Evolutionary conservation across 2,113 vertebrate species (phyloP).

Genomic region (Numenius arquata): DNA sequence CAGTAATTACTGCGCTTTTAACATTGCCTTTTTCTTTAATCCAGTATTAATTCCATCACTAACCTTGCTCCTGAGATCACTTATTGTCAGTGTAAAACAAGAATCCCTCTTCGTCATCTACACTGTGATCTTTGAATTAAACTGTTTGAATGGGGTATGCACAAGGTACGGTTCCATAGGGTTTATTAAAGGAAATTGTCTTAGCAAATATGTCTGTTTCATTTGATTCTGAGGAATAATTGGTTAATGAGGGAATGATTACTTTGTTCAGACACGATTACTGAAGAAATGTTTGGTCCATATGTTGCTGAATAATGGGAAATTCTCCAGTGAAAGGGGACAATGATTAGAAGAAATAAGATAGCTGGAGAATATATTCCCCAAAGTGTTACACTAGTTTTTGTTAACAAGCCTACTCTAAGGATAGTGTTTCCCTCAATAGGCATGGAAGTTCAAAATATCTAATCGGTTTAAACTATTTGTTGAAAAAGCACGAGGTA

Average conservation of each 20-base stretch:
- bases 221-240: conserved; percentile 77
- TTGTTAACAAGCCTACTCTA: conserved; percentile 68
- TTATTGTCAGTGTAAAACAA: conserved; percentile 65
- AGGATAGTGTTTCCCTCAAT: conserved; percentile 64
- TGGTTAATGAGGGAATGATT: conserved; percentile 80
- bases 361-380: conserved; percentile 78
- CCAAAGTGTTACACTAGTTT: conserved; percentile 67
- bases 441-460: conserved; percentile 59
- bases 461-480: conserved; percentile 50
- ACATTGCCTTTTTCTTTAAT: background rate
- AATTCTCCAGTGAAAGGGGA: conserved; percentile 73
- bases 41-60: conserved; percentile 10
- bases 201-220: conserved; percentile 72
- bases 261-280: conserved; percentile 80
- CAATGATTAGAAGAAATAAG: conserved; percentile 81
- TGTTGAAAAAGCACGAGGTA: conserved; percentile 49
- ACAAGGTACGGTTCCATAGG: conserved; percentile 61
- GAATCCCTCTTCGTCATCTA: conserved; percentile 25
- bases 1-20: background rate
- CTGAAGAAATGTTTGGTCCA: conserved; percentile 76
- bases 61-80: conserved; percentile 59
- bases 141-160: conserved; percentile 23
- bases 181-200: conserved; percentile 76
- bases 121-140: conserved; percentile 60
- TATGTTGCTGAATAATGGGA: conserved; percentile 78